These are phyloP conservation scores for Thaumatotibia leucotreta DNA, from an alignment of 1,140 invertebrate genomes.

Conservation along the genomic window DNA sequence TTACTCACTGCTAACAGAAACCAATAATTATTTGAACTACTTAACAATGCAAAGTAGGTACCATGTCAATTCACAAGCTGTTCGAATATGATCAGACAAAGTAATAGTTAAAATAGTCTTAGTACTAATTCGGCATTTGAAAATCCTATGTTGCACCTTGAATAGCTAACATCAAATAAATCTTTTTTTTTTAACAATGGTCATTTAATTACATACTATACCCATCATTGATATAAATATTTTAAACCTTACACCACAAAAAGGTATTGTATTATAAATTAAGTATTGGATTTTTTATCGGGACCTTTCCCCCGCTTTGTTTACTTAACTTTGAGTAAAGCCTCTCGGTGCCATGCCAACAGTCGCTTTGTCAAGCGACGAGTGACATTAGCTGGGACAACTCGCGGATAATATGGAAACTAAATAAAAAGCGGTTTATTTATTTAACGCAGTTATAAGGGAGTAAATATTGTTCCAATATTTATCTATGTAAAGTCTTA, in stretches of 20 bases:
- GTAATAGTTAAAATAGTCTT: background rate
- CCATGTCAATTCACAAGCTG: background rate
- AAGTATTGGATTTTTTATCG: conserved; percentile 63
- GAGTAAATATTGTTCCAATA: no score
- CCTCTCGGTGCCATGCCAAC: conserved; percentile 71
- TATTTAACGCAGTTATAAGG: no score
- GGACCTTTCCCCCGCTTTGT: conserved; percentile 60
- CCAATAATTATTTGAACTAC: background rate
- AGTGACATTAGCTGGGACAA: conserved; percentile 70
- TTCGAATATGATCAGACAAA: background rate
- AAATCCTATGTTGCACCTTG: no score
- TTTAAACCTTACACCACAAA: background rate
- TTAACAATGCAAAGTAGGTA: background rate
- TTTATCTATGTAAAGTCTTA: no score
- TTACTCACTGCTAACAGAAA: conserved; percentile 19
- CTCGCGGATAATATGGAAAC: conserved; percentile 68
- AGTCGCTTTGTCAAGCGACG: conserved; percentile 72
- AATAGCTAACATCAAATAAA: no score
- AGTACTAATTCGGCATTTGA: no score
- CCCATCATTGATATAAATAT: background rate
- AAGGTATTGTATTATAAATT: conserved; percentile 9
- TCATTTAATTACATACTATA: background rate
- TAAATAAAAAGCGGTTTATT: conserved; percentile 50
- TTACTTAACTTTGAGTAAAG: conserved; percentile 67
- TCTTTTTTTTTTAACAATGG: no score